Base-by-base conservation (phyloP, 2,888 invertebrate genomes). In the Adineta ricciae region DNA sequence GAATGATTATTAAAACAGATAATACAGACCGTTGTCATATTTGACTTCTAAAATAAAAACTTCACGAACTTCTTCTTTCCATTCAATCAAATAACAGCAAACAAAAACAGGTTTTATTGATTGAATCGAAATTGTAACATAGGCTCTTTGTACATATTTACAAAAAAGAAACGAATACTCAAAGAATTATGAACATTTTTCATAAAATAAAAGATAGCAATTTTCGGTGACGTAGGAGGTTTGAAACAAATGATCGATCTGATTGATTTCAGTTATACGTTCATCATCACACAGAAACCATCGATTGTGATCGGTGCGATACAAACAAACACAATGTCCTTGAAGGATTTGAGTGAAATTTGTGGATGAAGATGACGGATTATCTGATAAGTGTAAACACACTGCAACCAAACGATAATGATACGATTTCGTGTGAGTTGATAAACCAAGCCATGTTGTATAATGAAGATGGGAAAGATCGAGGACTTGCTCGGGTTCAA, bases 151-250 rank as follows among this genome's bases (percentile, higher is more conserved):
- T 50, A 52, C 52, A 52, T 19, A 52, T 52, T 21, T 21, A 52
- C 52, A 52, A 21, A 52, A 52, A 16, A 9, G 7, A 52, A 52
- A 21, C 21, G 7, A 52, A 52, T 50, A 50, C 19, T 50, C 50
- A 52, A 14, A 52, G 2, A 50, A 64, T 64, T 27, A 64, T 64
- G 9, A 27, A 32, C 27, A 64, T 78, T 27, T 36, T 78, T 78
- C 38, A 78, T 78, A 78, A 27, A 78, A 78, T 78, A 78, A 41
- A 24, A 78, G n/a, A 78, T 78, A 78, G 41, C 73, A 78, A 78
- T 78, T 78, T 78, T 78, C 73, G 2, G 73, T 78, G 3, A 78
- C 41, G 24, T 78, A 78, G 24, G 73, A 24, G 21, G 73, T 41
- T 78, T 78, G 36, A 41, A 78, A 78, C 16, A 78, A 24, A n/a